Evolutionary conservation across 2,888 invertebrate genomes (phyloP).

Genomic region (Deilephila elpenor): DNA sequence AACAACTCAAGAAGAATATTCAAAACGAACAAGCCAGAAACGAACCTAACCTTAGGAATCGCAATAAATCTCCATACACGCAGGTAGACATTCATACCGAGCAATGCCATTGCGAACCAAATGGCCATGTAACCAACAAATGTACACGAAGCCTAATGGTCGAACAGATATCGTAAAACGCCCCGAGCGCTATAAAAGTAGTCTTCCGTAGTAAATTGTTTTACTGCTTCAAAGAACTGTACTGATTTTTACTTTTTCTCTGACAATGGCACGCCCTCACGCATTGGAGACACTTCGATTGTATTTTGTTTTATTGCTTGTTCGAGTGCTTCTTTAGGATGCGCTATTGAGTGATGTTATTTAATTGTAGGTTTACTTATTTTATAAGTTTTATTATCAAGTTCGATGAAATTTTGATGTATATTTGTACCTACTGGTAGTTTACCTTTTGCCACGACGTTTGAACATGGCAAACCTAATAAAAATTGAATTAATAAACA

Average conservation of each 20-base stretch:
- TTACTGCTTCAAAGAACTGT: conserved; percentile 50
- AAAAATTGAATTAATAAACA: too few relatives aligned
- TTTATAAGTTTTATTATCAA: too few relatives aligned
- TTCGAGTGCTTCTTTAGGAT: conserved; percentile 37
- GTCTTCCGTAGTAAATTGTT: conserved; percentile 43
- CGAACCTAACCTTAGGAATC: background rate
- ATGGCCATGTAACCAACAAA: conserved; percentile 20
- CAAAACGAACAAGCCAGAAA: background rate
- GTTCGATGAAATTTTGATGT: too few relatives aligned
- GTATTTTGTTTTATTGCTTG: conserved; percentile 48
- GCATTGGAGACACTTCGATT: conserved; percentile 49
- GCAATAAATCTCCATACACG: background rate
- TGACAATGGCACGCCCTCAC: conserved; percentile 45
- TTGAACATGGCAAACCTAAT: too few relatives aligned
- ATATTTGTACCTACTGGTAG: too few relatives aligned
- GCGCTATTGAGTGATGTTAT: background rate
- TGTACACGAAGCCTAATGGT: conserved; percentile 25
- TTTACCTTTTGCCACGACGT: too few relatives aligned
- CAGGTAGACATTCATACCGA: conserved; percentile 19
- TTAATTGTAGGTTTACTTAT: background rate
- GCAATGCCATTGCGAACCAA: conserved; percentile 19
- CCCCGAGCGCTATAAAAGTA: conserved; percentile 29
- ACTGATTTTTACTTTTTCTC: conserved; percentile 48
- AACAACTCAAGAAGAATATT: background rate
- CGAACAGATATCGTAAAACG: conserved; percentile 30